These are phyloP conservation scores for Apostichopus japonicus DNA, from an alignment of 35 echinoderm and acorn worm genomes.

Conservation along the genomic window DNA sequence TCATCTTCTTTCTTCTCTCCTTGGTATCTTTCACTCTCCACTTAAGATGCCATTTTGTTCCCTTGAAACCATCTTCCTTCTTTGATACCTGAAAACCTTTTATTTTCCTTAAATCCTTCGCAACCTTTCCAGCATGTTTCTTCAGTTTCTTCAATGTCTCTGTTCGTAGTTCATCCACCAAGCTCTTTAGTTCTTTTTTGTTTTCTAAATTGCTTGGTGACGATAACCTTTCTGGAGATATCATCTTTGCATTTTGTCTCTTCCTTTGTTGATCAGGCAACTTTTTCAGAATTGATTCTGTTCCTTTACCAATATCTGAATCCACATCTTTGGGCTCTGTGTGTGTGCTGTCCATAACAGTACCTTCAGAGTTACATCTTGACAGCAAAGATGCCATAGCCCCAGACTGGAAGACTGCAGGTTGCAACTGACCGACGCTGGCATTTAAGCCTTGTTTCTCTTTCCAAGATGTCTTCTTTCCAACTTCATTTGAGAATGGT, in stretches of 20 bases:
- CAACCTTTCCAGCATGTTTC: conserved; percentile 21
- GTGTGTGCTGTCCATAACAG: not conserved
- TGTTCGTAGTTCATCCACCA: conserved; percentile 17
- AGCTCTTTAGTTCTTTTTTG: not conserved
- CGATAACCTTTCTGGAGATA: not conserved
- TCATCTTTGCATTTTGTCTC: not conserved
- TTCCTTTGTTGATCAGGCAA: not conserved
- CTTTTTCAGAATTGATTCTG: not conserved
- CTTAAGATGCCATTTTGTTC: not conserved
- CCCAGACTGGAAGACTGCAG: not conserved
- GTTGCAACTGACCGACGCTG: not conserved
- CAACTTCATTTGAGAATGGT: too few species aligned
- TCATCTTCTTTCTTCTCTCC: conserved; percentile 39
- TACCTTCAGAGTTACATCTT: not conserved
- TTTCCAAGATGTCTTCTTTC: not conserved
- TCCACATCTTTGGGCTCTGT: not conserved
- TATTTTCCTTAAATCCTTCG: not conserved
- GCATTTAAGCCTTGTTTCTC: not conserved
- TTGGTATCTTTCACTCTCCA: not conserved
- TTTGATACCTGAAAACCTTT: not conserved
- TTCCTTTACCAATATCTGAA: not conserved
- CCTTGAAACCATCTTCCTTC: not conserved
- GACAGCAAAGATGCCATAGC: not conserved
- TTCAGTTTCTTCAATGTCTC: conserved; percentile 27
- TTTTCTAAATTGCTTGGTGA: not conserved